Base-by-base conservation (phyloP, 2,888 invertebrate species). In the Agriopis aurantiaria region DNA sequence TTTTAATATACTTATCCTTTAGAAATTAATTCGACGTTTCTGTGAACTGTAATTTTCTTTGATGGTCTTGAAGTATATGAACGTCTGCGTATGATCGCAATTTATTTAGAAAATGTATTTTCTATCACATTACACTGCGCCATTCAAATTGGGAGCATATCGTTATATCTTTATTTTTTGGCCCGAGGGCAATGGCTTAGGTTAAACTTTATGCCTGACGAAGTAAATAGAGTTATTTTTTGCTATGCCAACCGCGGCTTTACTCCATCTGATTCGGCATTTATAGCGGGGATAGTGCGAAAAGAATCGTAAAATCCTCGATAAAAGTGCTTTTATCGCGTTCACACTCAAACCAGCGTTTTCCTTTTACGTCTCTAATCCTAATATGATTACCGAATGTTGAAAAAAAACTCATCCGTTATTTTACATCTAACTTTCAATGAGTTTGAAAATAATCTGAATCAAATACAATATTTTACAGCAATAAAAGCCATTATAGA, bases 191-290 rank as follows among this genome's bases (percentile, higher is more conserved):
- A 76, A 75, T 72, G 68, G 63, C 75, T 75, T 74, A 79, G 79
- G 79, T 81, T 82, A 76, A 79, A 80, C 81, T 84, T 85, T 85
- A 85, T 82, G 80, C 80, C 82, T 78, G 53, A 76, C 76, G 78
- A 80, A 85, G 84, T 86, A 86, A 87, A 88, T 85, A 85, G 82
- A 87, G 84, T 84, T 87, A 88, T 86, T 86, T 88, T 88, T 87
- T 83, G 82, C 82, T 79, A 83, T 83, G 83, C 86, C 86, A 82
- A 84, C 82, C 86, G 87, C 87, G 86, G 87, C 84, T 85, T 84
- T 87, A 86, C 88, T 89, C 86, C 88, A 87, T 91, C 87, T 88
- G 88, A 91, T 90, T 92, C 87, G 84, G 82, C 89, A 83, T 91
- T 92, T 92, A 91, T 89, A 84, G 88, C 85, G 69, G 81, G 88